These are phyloP conservation scores for Heliconius cydno DNA, from an alignment of 2,888 invertebrate species.

Conservation along the genomic window DNA sequence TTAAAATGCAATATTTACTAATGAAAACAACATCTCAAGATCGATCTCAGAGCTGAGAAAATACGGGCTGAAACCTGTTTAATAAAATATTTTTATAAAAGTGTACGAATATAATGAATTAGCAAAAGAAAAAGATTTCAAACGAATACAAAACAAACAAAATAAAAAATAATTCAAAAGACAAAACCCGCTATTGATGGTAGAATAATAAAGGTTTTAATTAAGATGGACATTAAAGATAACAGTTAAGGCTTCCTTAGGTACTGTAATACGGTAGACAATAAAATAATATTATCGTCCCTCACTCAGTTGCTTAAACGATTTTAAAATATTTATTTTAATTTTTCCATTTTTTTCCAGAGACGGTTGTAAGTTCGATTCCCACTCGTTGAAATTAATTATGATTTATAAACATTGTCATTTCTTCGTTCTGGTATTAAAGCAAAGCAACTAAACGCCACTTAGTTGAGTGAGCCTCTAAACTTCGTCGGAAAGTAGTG, in stretches of 20 bases:
- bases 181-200: not conserved
- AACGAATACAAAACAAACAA: not conserved
- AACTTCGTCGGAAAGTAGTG: too few species aligned
- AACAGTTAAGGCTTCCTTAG: not conserved
- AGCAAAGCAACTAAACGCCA: too few species aligned
- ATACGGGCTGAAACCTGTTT: too few species aligned
- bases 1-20: too few species aligned
- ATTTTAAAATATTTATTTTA: not conserved
- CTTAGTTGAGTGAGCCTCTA: too few species aligned
- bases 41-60: too few species aligned
- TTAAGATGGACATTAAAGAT: slow-evolving; percentile 22
- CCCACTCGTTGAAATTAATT: too few species aligned
- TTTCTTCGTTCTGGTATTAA: too few species aligned
- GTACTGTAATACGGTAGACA: not conserved
- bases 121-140: not conserved
- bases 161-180: not conserved
- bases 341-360: not conserved
- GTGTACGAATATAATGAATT: not conserved
- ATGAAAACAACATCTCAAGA: too few species aligned
- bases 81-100: not conserved
- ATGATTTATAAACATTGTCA: too few species aligned
- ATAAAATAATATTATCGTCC: slow-evolving; percentile 8
- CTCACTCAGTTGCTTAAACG: not conserved
- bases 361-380: not conserved
- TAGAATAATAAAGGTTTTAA: slow-evolving; percentile 11